phyloP scores from a whole-genome alignment of 2,797 vertebrate species.

The Xiphorhynchus erythropygius region DNA sequence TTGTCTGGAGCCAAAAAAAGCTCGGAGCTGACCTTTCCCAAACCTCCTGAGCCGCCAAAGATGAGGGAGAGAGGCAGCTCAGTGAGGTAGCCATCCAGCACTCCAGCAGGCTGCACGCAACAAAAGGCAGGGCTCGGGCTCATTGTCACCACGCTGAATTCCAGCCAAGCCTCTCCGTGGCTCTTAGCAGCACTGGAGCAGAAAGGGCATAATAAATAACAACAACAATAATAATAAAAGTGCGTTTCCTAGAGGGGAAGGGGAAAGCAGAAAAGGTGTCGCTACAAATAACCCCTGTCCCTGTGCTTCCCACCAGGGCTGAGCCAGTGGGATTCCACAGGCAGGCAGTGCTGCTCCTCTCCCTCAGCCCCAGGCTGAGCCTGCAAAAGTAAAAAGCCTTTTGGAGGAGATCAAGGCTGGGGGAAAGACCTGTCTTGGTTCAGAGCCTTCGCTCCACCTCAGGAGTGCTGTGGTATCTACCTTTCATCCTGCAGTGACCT shows the following conservation, averaged over 20 bases:
- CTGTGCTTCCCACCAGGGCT: neutral
- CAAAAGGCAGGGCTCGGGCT: neutral
- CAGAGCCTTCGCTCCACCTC: neutral
- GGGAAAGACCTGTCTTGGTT: neutral
- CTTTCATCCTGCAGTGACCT: neutral
- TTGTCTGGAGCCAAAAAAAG: neutral
- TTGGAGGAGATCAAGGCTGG: neutral
- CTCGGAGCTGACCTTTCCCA: constrained; percentile 48
- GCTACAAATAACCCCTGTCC: neutral
- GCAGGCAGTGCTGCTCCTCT: neutral
- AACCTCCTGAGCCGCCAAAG: neutral
- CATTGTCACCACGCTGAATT: neutral
- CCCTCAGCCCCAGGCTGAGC: neutral
- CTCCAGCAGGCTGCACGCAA: neutral
- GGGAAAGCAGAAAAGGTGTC: neutral
- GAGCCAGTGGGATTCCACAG: neutral
- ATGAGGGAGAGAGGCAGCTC: neutral
- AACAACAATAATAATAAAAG: neutral
- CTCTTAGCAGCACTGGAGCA: constrained; percentile 14
- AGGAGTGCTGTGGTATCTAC: neutral
- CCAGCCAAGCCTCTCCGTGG: neutral
- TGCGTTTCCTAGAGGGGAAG: neutral
- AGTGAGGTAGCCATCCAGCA: neutral
- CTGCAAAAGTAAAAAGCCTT: neutral
- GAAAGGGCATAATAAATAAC: constrained; percentile 7